Conservation (phyloP, 2,888 invertebrate genomes). For the Watsonalla cultraria region DNA sequence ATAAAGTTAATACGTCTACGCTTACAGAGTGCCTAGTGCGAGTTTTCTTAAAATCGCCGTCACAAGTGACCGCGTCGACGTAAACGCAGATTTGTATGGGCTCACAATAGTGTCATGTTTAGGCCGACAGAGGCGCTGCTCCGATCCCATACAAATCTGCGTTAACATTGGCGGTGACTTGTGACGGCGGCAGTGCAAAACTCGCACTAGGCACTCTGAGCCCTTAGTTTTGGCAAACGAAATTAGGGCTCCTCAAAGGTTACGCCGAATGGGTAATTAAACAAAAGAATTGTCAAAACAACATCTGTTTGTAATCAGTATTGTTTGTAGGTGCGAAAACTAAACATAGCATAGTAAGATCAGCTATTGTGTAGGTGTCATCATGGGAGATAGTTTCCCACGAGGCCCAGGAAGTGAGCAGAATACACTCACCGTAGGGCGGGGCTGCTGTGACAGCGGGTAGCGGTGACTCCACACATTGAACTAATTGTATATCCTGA, state of each 20-base stretch:
- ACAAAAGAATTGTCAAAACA: neutral
- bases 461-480: neutral
- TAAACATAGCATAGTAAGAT: slow-evolving; percentile 15
- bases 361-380: slow-evolving; percentile 10
- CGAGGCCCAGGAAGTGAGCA: slow-evolving; percentile 41
- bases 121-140: no score
- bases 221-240: neutral
- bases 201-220: no score
- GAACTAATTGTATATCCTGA: no score
- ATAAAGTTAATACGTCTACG: no score
- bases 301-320: slow-evolving; percentile 5
- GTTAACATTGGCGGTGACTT: no score
- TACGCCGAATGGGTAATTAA: neutral
- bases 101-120: no score
- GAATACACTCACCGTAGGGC: slow-evolving; percentile 12
- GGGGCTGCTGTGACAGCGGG: slow-evolving; percentile 10
- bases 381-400: slow-evolving; percentile 31
- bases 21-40: no score
- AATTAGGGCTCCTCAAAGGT: neutral
- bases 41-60: no score
- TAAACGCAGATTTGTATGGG: no score
- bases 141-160: no score
- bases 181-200: no score
- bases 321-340: slow-evolving; percentile 16
- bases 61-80: no score